Evolutionary conservation across 2,113 vertebrate genomes (phyloP).

Genomic region (Poeciliopsis turrubarensis): DNA sequence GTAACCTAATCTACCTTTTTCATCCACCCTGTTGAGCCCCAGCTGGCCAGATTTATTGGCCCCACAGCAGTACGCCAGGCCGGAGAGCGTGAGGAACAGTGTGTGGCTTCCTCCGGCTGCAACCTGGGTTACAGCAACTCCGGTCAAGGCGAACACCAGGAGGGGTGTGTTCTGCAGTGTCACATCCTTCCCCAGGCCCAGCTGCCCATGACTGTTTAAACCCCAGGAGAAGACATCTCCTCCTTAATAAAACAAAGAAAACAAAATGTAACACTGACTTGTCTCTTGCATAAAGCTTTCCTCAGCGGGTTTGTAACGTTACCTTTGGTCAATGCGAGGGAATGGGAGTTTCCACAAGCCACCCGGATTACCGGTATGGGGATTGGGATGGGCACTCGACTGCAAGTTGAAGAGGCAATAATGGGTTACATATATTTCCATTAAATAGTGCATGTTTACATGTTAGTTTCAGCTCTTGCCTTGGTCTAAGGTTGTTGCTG

Average conservation of each 20-base stretch:
- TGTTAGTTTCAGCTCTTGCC: conserved; percentile 64
- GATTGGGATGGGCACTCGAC: conserved; percentile 82
- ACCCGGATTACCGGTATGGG: conserved; percentile 88
- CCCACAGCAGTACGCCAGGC: conserved; percentile 94
- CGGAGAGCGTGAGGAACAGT: conserved; percentile 88
- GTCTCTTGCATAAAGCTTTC: neutral
- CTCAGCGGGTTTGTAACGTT: conserved; percentile 30
- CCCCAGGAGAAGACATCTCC: conserved; percentile 95
- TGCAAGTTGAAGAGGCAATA: conserved; percentile 63
- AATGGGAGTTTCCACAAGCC: conserved; percentile 91
- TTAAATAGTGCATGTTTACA: neutral
- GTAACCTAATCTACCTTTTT: conserved; percentile 81
- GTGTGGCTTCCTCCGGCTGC: conserved; percentile 89
- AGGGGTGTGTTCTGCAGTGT: conserved; percentile 71
- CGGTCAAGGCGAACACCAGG: conserved; percentile 82
- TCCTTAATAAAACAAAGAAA: conserved; percentile 72
- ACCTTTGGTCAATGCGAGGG: conserved; percentile 91
- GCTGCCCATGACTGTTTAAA: conserved; percentile 90
- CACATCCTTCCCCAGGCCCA: conserved; percentile 87
- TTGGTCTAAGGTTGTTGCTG: conserved; percentile 80
- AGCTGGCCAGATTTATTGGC: conserved; percentile 92
- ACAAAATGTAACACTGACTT: neutral
- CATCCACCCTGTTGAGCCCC: conserved; percentile 88
- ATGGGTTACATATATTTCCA: neutral
- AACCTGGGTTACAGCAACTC: conserved; percentile 89